Conservation (phyloP, 2,113 vertebrate genomes). For the Cairina moschata region DNA sequence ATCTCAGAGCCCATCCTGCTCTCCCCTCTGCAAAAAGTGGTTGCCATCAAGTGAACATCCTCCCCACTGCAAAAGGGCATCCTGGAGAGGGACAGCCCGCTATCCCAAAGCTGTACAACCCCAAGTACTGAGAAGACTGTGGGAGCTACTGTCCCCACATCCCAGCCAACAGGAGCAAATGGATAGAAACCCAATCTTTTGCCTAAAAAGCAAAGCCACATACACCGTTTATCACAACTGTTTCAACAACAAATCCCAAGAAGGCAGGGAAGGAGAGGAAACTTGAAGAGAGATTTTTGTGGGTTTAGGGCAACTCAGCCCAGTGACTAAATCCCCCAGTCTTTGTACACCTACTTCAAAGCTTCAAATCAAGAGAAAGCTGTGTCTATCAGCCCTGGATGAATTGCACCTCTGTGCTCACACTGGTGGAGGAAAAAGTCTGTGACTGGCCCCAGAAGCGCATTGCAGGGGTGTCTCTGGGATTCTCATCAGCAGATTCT, state of each 20-base stretch:
- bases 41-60: neutral
- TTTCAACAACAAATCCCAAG: neutral
- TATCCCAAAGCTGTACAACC: neutral
- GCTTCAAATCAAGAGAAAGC: neutral
- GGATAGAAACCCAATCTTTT: neutral
- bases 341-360: neutral
- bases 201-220: neutral
- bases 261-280: neutral
- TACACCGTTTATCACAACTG: neutral
- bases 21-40: neutral
- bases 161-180: neutral
- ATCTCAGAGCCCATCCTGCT: neutral
- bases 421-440: neutral
- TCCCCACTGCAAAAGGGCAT: neutral
- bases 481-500: neutral
- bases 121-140: neutral
- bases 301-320: slow-evolving; percentile 5
- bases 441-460: neutral
- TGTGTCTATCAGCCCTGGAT: neutral
- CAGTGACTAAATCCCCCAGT: neutral
- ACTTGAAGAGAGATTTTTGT: slow-evolving; percentile 76
- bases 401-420: neutral
- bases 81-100: neutral
- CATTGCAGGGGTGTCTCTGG: neutral
- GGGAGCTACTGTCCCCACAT: neutral